Conservation (phyloP, 2,113 vertebrate genomes). For the Sapayoa aenigma region DNA sequence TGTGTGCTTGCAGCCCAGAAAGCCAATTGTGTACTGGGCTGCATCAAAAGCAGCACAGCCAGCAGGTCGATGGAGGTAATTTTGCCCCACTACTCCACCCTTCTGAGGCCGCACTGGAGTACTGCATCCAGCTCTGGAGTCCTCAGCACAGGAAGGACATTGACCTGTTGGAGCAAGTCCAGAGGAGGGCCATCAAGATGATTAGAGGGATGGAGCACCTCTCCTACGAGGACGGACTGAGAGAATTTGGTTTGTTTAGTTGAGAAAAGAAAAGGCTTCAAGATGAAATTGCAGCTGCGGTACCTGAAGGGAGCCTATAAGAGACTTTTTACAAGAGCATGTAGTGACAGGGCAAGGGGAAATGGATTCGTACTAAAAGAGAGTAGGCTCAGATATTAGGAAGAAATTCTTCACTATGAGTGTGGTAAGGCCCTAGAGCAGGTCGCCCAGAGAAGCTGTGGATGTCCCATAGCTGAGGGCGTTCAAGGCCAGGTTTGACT, state of each 20-base stretch:
- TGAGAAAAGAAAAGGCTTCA: neutral
- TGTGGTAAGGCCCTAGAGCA: neutral
- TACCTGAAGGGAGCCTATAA: neutral
- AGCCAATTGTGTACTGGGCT: neutral
- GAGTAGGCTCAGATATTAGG: neutral
- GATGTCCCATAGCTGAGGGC: neutral
- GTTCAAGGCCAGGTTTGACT: neutral
- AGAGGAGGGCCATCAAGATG: neutral
- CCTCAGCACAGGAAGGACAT: neutral
- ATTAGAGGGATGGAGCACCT: neutral
- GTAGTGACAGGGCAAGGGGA: neutral
- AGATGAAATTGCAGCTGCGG: neutral
- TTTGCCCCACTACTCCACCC: neutral
- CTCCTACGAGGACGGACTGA: neutral
- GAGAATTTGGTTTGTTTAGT: neutral
- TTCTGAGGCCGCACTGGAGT: neutral
- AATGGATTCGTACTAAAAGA: neutral
- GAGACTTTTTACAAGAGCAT: neutral
- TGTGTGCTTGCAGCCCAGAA: neutral
- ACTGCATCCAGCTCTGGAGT: neutral
- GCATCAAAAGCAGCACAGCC: neutral
- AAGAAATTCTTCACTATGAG: neutral
- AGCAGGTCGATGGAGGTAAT: accelerated
- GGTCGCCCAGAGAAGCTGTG: neutral
- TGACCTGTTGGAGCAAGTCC: neutral